Evolutionary conservation across 1,140 invertebrate species (phyloP).

Genomic region (Panonychus citri): DNA sequence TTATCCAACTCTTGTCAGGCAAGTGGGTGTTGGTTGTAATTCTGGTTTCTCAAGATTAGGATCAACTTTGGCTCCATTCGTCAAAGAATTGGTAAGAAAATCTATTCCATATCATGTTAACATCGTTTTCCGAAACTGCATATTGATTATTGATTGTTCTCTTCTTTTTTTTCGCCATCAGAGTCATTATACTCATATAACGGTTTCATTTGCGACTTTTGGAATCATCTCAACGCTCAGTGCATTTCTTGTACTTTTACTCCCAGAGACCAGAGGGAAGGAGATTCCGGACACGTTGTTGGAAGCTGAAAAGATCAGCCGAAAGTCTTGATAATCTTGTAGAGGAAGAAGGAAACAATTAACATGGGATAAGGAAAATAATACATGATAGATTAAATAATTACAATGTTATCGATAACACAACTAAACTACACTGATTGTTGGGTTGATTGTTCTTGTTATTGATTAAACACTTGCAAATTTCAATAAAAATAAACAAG

Average conservation of each 20-base stretch:
- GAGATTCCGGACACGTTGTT: conserved; percentile 3
- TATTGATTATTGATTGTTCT: neutral
- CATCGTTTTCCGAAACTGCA: neutral
- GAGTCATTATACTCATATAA: neutral
- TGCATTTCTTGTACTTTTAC: neutral
- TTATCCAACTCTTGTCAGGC: conserved; percentile 38
- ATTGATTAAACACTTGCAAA: too few relatives aligned
- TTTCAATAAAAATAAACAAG: too few relatives aligned
- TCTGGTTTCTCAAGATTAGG: conserved; percentile 21
- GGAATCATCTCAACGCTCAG: neutral
- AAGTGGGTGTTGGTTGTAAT: conserved; percentile 12
- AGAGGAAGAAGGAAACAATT: too few relatives aligned
- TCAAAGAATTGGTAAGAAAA: conserved; percentile 25
- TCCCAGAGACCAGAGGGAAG: conserved; percentile 1
- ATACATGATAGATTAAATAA: too few relatives aligned
- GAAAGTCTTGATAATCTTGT: too few relatives aligned
- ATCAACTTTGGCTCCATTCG: conserved; percentile 23
- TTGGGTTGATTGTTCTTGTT: too few relatives aligned
- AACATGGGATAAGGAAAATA: too few relatives aligned
- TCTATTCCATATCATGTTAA: neutral
- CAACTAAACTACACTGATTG: too few relatives aligned
- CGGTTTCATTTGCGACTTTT: neutral
- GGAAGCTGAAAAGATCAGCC: neutral
- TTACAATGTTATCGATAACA: too few relatives aligned
- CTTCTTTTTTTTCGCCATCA: neutral